Evolutionary conservation across 1,140 invertebrate species (phyloP), one percentile per base, ranked within the genome.

Genomic region (Nomia melanderi): DNA sequence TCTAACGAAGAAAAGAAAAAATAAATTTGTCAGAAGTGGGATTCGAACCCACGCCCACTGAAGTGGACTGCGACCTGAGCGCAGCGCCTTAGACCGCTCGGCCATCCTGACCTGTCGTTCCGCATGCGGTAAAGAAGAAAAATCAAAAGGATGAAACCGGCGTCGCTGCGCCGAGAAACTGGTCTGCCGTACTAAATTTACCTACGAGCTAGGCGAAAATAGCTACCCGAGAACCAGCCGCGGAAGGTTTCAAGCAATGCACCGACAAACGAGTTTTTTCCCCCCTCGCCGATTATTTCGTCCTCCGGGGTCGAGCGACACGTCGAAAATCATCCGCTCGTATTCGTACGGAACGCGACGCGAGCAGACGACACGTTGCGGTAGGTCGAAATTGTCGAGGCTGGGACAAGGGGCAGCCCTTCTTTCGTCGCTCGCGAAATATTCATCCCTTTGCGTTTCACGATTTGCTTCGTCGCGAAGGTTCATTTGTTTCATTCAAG

Each of bases 51-150:
- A 96, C 95, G 95, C 96, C 95, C 94, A 94, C 95, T 95, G 93
- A n/a, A 95, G 95, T 95, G 95, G 95, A 97, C 96, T 96, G 95
- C 96, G 95, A 96, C 96, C 96, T 97, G 96, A 97, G 96, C 96
- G 96, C 95, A 97, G 96, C 96, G 96, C 96, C 96, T 97, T 97
- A 96, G 96, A 96, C 95, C 96, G 94, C 95, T 96, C 96, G 96
- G 96, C 96, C 96, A 96, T 96, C 95, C 95, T 96, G 95, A 96
- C 95, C 4, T 41, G 39, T 65, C 9, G 27, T 20, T 56, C 29
- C 56, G 66, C 12, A 11, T 62, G 1, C 2, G 3, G 9, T 41
- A 72, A 77, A 77, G 29, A 72, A 14, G 8, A 72, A 17, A 62
- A 62, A 56, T 33, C 9, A n/a, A 70, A 20, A 14, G 6, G 8